phyloP scores from a whole-genome alignment of 2,888 invertebrate species.

The Vanessa cardui region DNA sequence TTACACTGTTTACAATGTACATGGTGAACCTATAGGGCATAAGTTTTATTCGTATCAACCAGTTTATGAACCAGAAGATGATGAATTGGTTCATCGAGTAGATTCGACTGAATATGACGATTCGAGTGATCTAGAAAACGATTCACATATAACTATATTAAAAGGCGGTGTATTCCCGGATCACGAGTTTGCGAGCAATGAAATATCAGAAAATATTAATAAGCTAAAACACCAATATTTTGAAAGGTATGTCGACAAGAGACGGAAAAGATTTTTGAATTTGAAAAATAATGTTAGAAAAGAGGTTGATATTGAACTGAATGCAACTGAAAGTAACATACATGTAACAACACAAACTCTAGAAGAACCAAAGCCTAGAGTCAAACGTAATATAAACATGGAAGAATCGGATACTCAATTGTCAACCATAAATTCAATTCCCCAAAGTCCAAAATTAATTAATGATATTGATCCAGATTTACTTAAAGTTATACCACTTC shows the following conservation, averaged over 20 bases:
- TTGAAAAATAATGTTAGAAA: slow-evolving; percentile 56
- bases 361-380: slow-evolving; percentile 50
- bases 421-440: slow-evolving; percentile 53
- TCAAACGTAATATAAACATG: slow-evolving; percentile 56
- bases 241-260: slow-evolving; percentile 71
- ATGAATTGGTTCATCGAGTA: slow-evolving; percentile 60
- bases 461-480: slow-evolving; percentile 57
- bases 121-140: slow-evolving; percentile 56
- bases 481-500: slow-evolving; percentile 70
- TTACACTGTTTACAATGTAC: slow-evolving; percentile 74
- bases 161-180: slow-evolving; percentile 74
- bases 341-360: slow-evolving; percentile 50
- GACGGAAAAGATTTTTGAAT: slow-evolving; percentile 67
- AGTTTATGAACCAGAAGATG: slow-evolving; percentile 75
- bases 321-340: slow-evolving; percentile 53
- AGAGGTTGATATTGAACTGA: slow-evolving; percentile 57
- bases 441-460: slow-evolving; percentile 46
- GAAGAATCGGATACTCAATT: slow-evolving; percentile 59
- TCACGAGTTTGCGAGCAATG: slow-evolving; percentile 48
- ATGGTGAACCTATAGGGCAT: slow-evolving; percentile 78
- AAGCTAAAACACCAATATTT: slow-evolving; percentile 76
- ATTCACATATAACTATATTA: slow-evolving; percentile 67
- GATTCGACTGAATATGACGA: slow-evolving; percentile 65
- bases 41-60: slow-evolving; percentile 76
- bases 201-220: slow-evolving; percentile 62